These are phyloP conservation scores for Epizoanthus scotinus DNA, from an alignment of 92 coral and sea anemone genomes.

Conservation along the genomic window DNA sequence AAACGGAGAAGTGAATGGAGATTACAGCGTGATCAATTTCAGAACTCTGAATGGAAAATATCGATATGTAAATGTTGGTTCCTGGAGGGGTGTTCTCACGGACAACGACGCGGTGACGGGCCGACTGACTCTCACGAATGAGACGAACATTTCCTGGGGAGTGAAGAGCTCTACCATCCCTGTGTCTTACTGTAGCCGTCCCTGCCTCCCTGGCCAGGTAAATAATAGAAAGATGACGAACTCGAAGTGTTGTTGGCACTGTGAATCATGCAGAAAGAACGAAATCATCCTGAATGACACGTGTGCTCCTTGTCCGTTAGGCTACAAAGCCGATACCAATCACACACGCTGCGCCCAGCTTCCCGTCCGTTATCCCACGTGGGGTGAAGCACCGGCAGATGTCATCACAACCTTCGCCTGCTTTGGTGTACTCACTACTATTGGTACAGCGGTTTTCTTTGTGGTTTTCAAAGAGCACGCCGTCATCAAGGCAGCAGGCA, in stretches of 20 bases:
- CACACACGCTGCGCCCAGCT: conserved; percentile 57
- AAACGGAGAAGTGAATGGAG: conserved; percentile 81
- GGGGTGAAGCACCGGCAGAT: conserved; percentile 51
- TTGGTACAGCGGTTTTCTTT: conserved; percentile 57
- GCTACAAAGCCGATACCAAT: conserved; percentile 56
- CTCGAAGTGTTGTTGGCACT: conserved; percentile 82
- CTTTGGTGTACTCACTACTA: conserved; percentile 57
- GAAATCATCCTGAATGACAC: conserved; percentile 63
- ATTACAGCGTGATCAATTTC: conserved; percentile 69
- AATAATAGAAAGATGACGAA: conserved; percentile 27
- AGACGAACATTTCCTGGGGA: conserved; percentile 56
- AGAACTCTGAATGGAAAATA: conserved; percentile 43
- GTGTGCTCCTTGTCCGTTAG: conserved; percentile 65
- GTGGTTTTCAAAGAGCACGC: conserved; percentile 50
- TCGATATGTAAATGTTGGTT: conserved; percentile 58
- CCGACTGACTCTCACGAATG: conserved; percentile 40
- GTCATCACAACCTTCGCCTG: conserved; percentile 46
- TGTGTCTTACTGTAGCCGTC: conserved; percentile 68
- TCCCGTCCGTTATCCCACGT: conserved; percentile 65
- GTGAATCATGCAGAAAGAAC: conserved; percentile 55
- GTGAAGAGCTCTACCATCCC: conserved; percentile 41
- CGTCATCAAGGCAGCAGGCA: conserved; percentile 75
- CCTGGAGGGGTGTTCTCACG: conserved; percentile 67
- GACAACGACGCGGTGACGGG: conserved; percentile 54
- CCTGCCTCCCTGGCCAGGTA: conserved; percentile 60